phyloP scores from a whole-genome alignment of 1,140 invertebrate species.

The Aphaenogaster ashmeadi region DNA sequence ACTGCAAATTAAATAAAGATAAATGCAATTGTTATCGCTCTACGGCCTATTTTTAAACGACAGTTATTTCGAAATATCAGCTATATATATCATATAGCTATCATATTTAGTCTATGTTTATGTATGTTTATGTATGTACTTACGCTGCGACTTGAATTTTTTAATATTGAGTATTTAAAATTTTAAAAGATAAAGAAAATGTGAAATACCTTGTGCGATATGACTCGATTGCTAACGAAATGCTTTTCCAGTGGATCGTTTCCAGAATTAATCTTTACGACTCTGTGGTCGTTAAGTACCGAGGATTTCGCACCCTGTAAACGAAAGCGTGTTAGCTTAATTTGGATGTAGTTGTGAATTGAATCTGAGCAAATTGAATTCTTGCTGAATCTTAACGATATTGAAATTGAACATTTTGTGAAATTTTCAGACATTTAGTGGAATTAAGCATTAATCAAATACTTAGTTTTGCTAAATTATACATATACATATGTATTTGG shows the following conservation, averaged over 20 bases:
- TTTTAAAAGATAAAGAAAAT: background rate
- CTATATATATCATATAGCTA: too few species aligned
- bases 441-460: background rate
- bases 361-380: background rate
- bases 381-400: background rate
- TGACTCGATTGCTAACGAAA: conserved; percentile 88
- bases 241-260: conserved; percentile 84
- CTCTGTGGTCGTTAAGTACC: conserved; percentile 87
- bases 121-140: background rate
- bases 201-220: conserved; percentile 88
- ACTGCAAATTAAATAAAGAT: conserved; percentile 86
- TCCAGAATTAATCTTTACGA: conserved; percentile 88
- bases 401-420: background rate
- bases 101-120: too few species aligned
- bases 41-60: background rate
- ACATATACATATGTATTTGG: background rate
- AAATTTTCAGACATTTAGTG: background rate
- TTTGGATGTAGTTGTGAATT: background rate
- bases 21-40: background rate
- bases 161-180: conserved; percentile 5
- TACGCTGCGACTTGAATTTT: background rate
- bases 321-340: background rate
- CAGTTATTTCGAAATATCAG: background rate
- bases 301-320: conserved; percentile 89
- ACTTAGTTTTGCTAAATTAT: background rate